A percentile compares a stretch with the other conserved stretches of the same genome.
phyloP scores from a whole-genome alignment of 2,888 invertebrate species.

The Lacanobia oleracea region DNA sequence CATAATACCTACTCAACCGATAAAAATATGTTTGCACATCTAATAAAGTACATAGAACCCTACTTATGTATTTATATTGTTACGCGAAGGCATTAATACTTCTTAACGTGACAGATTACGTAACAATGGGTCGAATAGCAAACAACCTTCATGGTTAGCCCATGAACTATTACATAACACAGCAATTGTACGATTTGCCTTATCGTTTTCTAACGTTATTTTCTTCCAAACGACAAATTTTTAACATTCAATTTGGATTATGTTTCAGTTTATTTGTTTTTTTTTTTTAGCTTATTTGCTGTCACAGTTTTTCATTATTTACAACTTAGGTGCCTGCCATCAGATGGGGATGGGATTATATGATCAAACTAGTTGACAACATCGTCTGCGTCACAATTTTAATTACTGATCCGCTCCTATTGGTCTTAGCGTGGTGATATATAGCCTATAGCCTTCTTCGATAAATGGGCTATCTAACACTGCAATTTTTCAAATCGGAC shows the following conservation, averaged over 20 bases:
- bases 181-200: constrained; percentile 64
- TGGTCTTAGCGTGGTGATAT: too few relatives aligned
- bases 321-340: not conserved
- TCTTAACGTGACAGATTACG: constrained; percentile 69
- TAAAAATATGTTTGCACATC: constrained; percentile 29
- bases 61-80: constrained; percentile 33
- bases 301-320: not conserved
- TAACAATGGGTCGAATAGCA: constrained; percentile 68
- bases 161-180: constrained; percentile 72
- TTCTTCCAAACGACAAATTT: constrained; percentile 43
- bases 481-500: too few relatives aligned
- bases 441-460: too few relatives aligned
- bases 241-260: constrained; percentile 26
- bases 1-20: not conserved
- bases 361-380: too few relatives aligned
- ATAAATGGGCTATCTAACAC: too few relatives aligned
- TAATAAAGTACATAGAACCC: constrained; percentile 17
- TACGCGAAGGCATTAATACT: constrained; percentile 61
- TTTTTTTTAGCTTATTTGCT: not conserved
- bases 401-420: too few relatives aligned
- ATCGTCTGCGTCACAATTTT: too few relatives aligned
- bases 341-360: not conserved
- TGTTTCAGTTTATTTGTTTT: constrained; percentile 14
- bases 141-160: constrained; percentile 67
- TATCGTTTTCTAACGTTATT: constrained; percentile 53